Conservation (phyloP, 2,888 invertebrate species). For the Thymelicus sylvestris region DNA sequence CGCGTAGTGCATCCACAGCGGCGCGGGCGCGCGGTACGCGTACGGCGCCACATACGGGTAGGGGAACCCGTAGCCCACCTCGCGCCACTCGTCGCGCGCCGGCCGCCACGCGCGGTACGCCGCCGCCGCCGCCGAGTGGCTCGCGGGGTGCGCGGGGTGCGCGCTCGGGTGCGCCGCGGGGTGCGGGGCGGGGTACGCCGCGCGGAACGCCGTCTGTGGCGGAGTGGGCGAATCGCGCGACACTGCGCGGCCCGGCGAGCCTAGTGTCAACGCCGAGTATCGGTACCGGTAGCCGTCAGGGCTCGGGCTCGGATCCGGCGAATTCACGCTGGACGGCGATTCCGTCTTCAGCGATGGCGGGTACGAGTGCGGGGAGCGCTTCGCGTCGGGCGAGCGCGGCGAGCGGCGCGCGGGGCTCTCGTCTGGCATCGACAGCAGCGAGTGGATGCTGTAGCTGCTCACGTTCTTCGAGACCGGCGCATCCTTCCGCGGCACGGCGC, state of each 20-base stretch:
- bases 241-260: slow-evolving; percentile 63
- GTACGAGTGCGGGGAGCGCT: slow-evolving; percentile 62
- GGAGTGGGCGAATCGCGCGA: slow-evolving; percentile 69
- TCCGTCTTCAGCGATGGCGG: slow-evolving; percentile 67
- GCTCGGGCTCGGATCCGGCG: slow-evolving; percentile 75
- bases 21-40: slow-evolving; percentile 68
- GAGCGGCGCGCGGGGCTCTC: slow-evolving; percentile 67
- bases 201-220: slow-evolving; percentile 59
- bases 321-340: slow-evolving; percentile 70
- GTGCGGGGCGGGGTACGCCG: slow-evolving; percentile 48
- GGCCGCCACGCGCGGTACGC: slow-evolving; percentile 51
- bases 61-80: slow-evolving; percentile 68
- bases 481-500: slow-evolving; percentile 60
- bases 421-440: slow-evolving; percentile 89
- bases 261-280: slow-evolving; percentile 62
- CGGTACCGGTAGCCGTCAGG: slow-evolving; percentile 75
- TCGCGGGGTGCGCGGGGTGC: slow-evolving; percentile 33
- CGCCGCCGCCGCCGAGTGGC: slow-evolving; percentile 45
- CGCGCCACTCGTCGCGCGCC: slow-evolving; percentile 59
- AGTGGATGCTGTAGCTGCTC: slow-evolving; percentile 94
- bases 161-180: slow-evolving; percentile 39
- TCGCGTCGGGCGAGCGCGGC: slow-evolving; percentile 70
- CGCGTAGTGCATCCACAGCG: slow-evolving; percentile 79
- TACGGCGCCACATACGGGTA: slow-evolving; percentile 75
- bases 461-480: slow-evolving; percentile 74